Evolutionary conservation across 2,888 invertebrate genomes (phyloP).

Genomic region (Dasypogon diadema): DNA sequence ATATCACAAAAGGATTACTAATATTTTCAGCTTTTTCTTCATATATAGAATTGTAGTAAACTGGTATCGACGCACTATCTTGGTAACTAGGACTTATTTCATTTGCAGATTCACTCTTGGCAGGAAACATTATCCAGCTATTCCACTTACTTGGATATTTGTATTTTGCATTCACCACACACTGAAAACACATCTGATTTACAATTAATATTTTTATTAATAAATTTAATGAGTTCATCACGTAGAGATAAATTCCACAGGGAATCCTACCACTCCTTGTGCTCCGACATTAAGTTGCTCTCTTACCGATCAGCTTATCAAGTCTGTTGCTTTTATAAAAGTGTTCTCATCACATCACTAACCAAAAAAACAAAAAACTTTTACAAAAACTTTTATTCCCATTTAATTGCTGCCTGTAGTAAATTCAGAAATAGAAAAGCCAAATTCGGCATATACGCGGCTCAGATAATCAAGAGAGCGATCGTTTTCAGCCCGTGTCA

Average conservation of each 20-base stretch:
- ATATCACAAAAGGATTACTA: slow-evolving; percentile 1
- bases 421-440: neutral
- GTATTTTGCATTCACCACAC: neutral
- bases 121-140: slow-evolving; percentile 37
- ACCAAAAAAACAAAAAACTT: neutral
- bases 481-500: slow-evolving; percentile 20
- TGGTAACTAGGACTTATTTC: neutral
- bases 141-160: slow-evolving; percentile 9
- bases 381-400: too few species aligned
- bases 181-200: neutral
- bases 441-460: neutral
- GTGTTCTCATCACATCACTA: neutral
- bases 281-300: slow-evolving; percentile 25
- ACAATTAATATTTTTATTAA: neutral
- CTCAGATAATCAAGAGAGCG: neutral
- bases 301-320: neutral
- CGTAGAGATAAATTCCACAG: neutral
- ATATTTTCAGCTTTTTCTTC: neutral
- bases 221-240: neutral
- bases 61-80: slow-evolving; percentile 6
- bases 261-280: neutral
- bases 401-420: slow-evolving; percentile 7
- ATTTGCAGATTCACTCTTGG: neutral
- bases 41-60: neutral
- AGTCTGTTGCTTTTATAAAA: slow-evolving; percentile 34